Evolutionary conservation across 2,113 vertebrate genomes (phyloP), one percentile per base, ranked within the genome.

Genomic region (Mormyrus lacerda): DNA sequence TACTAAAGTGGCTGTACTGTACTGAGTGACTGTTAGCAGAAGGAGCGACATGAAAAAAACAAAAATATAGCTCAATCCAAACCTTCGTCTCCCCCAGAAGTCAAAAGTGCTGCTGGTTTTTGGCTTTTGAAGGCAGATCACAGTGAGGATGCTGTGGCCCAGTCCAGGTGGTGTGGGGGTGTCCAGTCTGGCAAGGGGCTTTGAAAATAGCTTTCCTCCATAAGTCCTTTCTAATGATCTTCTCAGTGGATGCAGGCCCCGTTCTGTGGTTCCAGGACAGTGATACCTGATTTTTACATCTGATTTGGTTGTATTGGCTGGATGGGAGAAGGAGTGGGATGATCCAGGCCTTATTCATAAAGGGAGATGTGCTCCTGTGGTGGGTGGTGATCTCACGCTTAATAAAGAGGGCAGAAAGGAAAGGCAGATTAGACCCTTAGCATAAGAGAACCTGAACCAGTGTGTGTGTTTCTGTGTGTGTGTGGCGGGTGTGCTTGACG

Each of bases 151-250:
- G 65, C 24, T 5, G 2, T 45, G 21, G 39, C 58, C 45, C 9
- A 39, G 48, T n/a, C 24, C 10, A 89, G 27, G 73, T 50, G 47
- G 24, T 86, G 84, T 53, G 3, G 61, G 27, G 44, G 6, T 88
- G 65, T 83, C 50, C 24, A 31, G 10, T 42, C 35, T 89, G 73
- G 27, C 31, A 83, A 42, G 73, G 19, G 11, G 48, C 65, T 48
- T 55, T 39, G 31, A 42, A 53, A 88, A 88, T 87, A 44, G 35
- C 76, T 88, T 88, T 88, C 17, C 24, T 27, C 27, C 51, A 61
- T 61, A 48, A 61, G 69, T 79, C 87, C 55, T 89, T 24, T 61
- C 51, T 84, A 88, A 84, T 88, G 47, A 88, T 88, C 76, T 79
- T 35, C 53, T 69, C 87, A 31, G 73, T 47, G 42, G 17, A 51